A percentile compares a stretch with the other conserved stretches of the same genome.
phyloP scores from a whole-genome alignment of 2,797 vertebrate species.

The Taeniopygia guttata region DNA sequence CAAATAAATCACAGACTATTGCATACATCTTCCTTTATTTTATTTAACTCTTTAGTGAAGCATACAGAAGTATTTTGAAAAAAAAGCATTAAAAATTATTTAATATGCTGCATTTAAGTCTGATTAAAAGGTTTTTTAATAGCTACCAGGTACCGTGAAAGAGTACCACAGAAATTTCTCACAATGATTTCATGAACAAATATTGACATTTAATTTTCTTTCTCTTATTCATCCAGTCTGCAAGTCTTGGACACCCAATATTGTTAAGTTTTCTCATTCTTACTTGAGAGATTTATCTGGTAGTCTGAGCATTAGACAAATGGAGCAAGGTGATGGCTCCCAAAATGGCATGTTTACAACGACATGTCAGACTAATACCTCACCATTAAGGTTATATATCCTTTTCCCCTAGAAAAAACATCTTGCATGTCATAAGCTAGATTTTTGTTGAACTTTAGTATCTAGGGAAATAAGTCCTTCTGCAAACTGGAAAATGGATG shows the following conservation, averaged over 20 bases:
- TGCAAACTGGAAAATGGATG: neutral
- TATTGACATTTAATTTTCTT: slow-evolving; percentile 35
- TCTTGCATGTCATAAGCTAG: neutral
- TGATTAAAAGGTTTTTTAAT: neutral
- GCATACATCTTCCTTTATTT: neutral
- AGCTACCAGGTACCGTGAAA: neutral
- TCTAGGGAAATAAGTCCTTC: neutral
- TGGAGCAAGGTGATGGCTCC: neutral
- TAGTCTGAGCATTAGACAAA: neutral
- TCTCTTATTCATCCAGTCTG: neutral
- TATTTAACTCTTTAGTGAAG: neutral
- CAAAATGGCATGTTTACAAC: neutral
- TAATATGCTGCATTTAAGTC: neutral
- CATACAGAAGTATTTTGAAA: neutral
- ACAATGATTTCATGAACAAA: neutral
- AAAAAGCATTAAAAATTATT: neutral
- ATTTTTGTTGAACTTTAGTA: neutral
- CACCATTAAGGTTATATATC: neutral
- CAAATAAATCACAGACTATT: neutral
- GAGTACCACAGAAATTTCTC: neutral
- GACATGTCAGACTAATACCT: neutral
- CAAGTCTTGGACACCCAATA: neutral
- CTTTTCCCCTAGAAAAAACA: neutral
- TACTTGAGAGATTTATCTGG: neutral
- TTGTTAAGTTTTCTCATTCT: neutral